These are phyloP conservation scores for Drosophila algonquin DNA, from an alignment of 2,888 invertebrate species.

Conservation along the genomic window DNA sequence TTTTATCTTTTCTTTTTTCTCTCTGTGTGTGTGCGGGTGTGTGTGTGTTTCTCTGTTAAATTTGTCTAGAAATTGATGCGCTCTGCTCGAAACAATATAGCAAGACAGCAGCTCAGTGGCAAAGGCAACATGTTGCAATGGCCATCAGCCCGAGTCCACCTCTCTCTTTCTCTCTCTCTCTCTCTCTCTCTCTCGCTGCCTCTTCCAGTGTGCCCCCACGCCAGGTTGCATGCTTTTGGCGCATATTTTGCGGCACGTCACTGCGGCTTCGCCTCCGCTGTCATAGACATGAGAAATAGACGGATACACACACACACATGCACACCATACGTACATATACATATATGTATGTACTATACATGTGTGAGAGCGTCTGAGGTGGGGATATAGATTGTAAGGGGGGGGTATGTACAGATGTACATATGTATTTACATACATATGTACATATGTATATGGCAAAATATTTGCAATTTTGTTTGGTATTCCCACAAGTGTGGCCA, in stretches of 20 bases:
- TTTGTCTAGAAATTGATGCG: conserved; percentile 76
- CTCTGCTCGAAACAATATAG: conserved; percentile 65
- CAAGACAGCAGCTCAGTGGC: conserved; percentile 53
- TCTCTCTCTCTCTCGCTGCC: neutral
- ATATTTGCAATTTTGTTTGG: conserved; percentile 69
- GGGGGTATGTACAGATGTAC: neutral
- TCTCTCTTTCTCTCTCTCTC: neutral
- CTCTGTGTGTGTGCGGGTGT: conserved; percentile 26
- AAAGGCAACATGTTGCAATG: conserved; percentile 70
- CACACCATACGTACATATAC: neutral
- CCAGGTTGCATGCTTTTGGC: conserved; percentile 60
- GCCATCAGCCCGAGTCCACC: conserved; percentile 31
- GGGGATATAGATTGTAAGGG: too few species aligned
- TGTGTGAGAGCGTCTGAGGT: neutral
- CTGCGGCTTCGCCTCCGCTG: conserved; percentile 56
- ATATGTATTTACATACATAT: conserved; percentile 2
- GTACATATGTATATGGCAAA: conserved; percentile 43
- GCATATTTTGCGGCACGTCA: conserved; percentile 63
- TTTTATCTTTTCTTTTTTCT: conserved; percentile 14
- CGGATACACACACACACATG: conserved; percentile 22
- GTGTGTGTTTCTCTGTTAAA: conserved; percentile 39
- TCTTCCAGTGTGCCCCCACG: neutral
- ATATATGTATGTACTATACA: conserved; percentile 1
- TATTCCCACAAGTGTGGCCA: conserved; percentile 61
- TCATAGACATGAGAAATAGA: conserved; percentile 58